Conservation (phyloP, 2,888 invertebrate species). For the Archaeoteleia sp. region DNA sequence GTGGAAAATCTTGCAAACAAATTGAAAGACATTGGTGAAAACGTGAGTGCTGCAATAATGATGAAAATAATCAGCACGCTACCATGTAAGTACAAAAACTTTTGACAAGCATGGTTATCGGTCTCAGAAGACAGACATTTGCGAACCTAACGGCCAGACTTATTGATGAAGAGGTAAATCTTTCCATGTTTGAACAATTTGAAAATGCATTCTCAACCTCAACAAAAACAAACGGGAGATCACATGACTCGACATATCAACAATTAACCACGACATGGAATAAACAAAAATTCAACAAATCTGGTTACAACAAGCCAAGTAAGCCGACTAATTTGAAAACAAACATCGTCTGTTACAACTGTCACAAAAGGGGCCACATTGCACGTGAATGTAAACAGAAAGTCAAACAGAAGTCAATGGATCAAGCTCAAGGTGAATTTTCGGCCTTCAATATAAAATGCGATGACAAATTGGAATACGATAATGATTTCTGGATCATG, state of each 20-base stretch:
- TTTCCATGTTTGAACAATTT: background rate
- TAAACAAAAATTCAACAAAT: background rate
- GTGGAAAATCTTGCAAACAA: conserved; percentile 17
- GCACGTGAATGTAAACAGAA: conserved; percentile 6
- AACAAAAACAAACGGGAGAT: background rate
- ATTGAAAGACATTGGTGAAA: conserved; percentile 17
- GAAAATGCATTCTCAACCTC: conserved; percentile 1
- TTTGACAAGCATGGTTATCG: conserved; percentile 25
- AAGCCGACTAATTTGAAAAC: background rate
- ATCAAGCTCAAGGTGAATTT: background rate
- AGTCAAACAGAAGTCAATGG: background rate
- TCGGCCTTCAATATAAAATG: background rate
- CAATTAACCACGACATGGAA: too few relatives aligned
- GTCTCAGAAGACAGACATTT: conserved; percentile 16
- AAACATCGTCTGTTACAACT: conserved; percentile 1
- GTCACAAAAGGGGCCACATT: conserved; percentile 7
- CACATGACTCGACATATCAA: background rate
- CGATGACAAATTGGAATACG: background rate
- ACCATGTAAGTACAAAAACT: conserved; percentile 9
- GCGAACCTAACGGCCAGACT: conserved; percentile 14
- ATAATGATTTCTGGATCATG: background rate
- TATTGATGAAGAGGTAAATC: conserved; percentile 5
- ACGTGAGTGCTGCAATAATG: conserved; percentile 8
- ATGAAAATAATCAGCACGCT: conserved; percentile 18
- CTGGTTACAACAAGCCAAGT: background rate